Percentiles rank a stretch among this genome's conserved stretches.
Evolutionary conservation across 1,140 invertebrate species (phyloP).

Genomic region (Drosophila prosaltans): DNA sequence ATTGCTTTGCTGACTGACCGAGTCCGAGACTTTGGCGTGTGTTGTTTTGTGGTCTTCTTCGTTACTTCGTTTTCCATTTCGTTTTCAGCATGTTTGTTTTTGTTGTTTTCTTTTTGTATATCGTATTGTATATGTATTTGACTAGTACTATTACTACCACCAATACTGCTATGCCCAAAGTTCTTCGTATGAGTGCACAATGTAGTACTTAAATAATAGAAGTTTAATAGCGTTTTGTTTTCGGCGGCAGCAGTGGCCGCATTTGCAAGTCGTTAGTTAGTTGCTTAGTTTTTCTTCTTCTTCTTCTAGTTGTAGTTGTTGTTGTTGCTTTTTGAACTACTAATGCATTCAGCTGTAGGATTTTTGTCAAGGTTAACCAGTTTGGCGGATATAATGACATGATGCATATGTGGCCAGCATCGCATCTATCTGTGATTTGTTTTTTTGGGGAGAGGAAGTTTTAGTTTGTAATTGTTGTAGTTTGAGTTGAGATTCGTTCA

Average conservation of each 20-base stretch:
- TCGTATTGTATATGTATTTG: neutral
- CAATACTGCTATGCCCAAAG: neutral
- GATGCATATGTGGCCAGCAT: conserved; percentile 58
- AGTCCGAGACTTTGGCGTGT: conserved; percentile 17
- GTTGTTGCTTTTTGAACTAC: conserved; percentile 70
- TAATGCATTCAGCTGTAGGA: conserved; percentile 83
- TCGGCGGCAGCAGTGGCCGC: conserved; percentile 38
- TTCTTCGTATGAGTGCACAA: conserved; percentile 73
- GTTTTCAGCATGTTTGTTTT: conserved; percentile 55
- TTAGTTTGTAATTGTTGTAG: conserved; percentile 66
- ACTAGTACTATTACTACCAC: neutral
- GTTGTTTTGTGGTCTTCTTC: conserved; percentile 18
- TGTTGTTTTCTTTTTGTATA: no score
- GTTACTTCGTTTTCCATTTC: conserved; percentile 46
- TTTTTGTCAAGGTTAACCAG: conserved; percentile 82
- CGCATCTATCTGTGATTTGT: conserved; percentile 18
- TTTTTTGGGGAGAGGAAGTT: conserved; percentile 61
- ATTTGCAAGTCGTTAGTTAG: conserved; percentile 67
- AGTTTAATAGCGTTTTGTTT: conserved; percentile 82
- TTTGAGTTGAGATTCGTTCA: conserved; percentile 60
- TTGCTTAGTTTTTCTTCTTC: neutral
- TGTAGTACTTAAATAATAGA: conserved; percentile 81
- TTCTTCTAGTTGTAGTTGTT: conserved; percentile 25
- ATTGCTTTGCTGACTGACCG: conserved; percentile 60
- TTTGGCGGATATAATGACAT: conserved; percentile 81